Evolutionary conservation across 1,140 invertebrate genomes (phyloP), one percentile per base, ranked within the genome.

Genomic region (Camponotus vicinus): DNA sequence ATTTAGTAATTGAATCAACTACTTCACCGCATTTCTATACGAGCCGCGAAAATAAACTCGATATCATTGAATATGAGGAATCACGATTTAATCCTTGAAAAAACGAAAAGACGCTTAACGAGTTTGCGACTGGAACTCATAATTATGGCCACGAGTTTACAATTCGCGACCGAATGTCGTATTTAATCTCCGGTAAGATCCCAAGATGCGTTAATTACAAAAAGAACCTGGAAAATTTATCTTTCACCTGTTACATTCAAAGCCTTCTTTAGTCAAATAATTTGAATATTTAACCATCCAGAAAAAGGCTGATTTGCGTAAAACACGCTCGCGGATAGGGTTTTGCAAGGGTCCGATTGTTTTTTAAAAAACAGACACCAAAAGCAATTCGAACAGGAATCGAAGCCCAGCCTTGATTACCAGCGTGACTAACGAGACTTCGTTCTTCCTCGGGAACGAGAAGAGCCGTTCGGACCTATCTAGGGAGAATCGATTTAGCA

Each of bases 371-470:
- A 83, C n/a, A 37, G 66, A 52, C 21, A 83, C 75, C 34, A 67
- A 82, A 87, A 92, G 78, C 86, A 91, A 90, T 90, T 90, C 42
- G 87, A 91, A 90, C 85, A 82, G 88, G 92, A 92, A 93, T 93
- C 91, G 93, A 93, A 93, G 89, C 88, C 89, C 90, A 90, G 83
- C 85, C 91, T 92, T 93, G 93, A 93, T 93, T 93, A 93, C 90
- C 92, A 93, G 92, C 91, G 92, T 94, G 92, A 94, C 93, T 94
- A 94, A 94, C 92, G 93, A 94, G 93, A 91, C 88, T 89, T 84
- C 91, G 88, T 92, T 92, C 92, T 91, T 94, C 88, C 91, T 89
- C 88, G 91, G 69, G 85, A 91, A 92, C 87, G 85, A 86, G 82
- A 91, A 92, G 85, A 86, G 71, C 85, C 76, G 87, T 91, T 91